A percentile compares a stretch with the other conserved stretches of the same genome.
Conservation (phyloP, 2,113 vertebrate species). For the Poeciliopsis prolifica region DNA sequence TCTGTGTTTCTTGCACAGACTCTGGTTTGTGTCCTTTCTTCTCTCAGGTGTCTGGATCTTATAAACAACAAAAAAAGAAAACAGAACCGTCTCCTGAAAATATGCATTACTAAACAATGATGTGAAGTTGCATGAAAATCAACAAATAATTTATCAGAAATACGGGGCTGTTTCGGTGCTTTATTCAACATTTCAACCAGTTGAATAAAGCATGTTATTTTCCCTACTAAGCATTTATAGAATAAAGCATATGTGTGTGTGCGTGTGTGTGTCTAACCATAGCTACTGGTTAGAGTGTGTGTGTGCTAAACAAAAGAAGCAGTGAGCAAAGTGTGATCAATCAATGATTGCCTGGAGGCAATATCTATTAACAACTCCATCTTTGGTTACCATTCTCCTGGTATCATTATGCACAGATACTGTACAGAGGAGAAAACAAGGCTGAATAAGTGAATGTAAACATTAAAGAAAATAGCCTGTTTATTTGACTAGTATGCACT, state of each 20-base stretch:
- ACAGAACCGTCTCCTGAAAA: slow-evolving; percentile 9
- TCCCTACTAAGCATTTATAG: background rate
- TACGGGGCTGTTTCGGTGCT: no score
- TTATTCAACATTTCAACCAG: slow-evolving; percentile 25
- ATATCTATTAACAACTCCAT: slow-evolving; percentile 56
- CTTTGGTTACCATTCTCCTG: slow-evolving; percentile 23
- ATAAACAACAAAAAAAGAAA: slow-evolving; percentile 4
- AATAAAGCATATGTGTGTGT: background rate
- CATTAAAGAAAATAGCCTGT: slow-evolving; percentile 21
- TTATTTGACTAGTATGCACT: slow-evolving; percentile 46
- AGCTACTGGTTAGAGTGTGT: background rate
- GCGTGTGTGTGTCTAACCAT: no score
- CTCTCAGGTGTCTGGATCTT: slow-evolving; percentile 14
- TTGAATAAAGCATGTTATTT: slow-evolving; percentile 22
- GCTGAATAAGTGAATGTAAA: slow-evolving; percentile 12
- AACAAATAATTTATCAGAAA: background rate
- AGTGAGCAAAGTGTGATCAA: slow-evolving; percentile 47
- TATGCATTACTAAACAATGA: slow-evolving; percentile 23
- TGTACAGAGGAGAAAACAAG: background rate
- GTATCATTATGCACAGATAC: slow-evolving; percentile 7
- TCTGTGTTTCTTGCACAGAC: slow-evolving; percentile 2
- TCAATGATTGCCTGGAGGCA: slow-evolving; percentile 39
- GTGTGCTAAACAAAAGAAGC: slow-evolving; percentile 16
- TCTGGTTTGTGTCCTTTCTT: slow-evolving; percentile 10
- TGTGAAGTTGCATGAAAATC: background rate